A percentile compares a stretch with the other conserved stretches of the same genome.
Evolutionary conservation across 1,140 invertebrate species (phyloP).

Genomic region (Ericerus pela): DNA sequence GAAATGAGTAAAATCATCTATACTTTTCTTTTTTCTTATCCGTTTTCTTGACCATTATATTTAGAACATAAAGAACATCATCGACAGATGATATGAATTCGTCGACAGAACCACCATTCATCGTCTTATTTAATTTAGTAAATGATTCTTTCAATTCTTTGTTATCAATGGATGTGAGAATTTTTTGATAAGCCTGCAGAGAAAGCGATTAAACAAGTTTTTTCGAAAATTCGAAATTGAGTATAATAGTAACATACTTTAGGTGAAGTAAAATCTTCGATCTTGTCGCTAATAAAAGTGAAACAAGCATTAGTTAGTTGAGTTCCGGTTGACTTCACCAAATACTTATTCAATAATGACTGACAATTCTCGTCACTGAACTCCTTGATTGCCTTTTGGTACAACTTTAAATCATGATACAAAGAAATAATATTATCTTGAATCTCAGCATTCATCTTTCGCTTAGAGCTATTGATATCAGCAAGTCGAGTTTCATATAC

Average conservation of each 20-base stretch:
- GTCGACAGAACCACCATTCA: slow-evolving; percentile 45
- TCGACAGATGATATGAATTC: slow-evolving; percentile 63
- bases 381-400: slow-evolving; percentile 69
- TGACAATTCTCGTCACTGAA: slow-evolving; percentile 43
- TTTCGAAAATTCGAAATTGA: not conserved
- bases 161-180: slow-evolving; percentile 29
- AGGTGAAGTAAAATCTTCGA: slow-evolving; percentile 4
- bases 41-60: slow-evolving; percentile 71
- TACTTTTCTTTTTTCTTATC: slow-evolving; percentile 75
- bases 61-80: slow-evolving; percentile 44
- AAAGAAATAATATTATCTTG: slow-evolving; percentile 68
- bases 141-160: slow-evolving; percentile 47
- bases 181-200: slow-evolving; percentile 38
- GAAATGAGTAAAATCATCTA: slow-evolving; percentile 10
- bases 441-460: slow-evolving; percentile 60
- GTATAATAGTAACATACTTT: not conserved
- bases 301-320: slow-evolving; percentile 53
- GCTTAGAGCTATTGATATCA: slow-evolving; percentile 43
- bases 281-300: slow-evolving; percentile 11
- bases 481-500: slow-evolving; percentile 53
- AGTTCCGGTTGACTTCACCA: slow-evolving; percentile 64
- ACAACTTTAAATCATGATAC: slow-evolving; percentile 59
- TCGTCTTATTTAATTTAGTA: slow-evolving; percentile 42
- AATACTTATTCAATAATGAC: slow-evolving; percentile 54
- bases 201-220: not conserved